Conservation (phyloP, 2,797 vertebrate species). For the Mormyrus proboscirostris region DNA sequence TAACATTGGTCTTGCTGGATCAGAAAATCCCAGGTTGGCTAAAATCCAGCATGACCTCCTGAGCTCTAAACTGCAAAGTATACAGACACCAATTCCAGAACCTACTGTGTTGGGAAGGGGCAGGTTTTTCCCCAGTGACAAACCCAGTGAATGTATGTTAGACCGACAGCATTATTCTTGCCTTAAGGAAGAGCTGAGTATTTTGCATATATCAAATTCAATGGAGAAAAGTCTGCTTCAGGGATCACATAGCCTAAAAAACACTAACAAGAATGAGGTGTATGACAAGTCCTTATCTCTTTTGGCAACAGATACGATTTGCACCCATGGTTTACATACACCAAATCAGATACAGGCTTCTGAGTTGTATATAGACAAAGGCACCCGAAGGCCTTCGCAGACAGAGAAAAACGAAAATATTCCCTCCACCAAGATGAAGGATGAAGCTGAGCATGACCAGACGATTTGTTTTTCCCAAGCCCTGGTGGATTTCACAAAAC, state of each 20-base stretch:
- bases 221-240: constrained; percentile 32
- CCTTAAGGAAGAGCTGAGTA: constrained; percentile 42
- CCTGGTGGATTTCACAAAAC: constrained; percentile 83
- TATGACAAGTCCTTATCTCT: constrained; percentile 47
- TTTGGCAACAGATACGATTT: constrained; percentile 46
- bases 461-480: constrained; percentile 89
- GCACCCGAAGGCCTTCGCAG: constrained; percentile 43
- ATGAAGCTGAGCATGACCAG: constrained; percentile 64
- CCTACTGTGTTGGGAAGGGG: constrained; percentile 42
- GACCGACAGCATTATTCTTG: constrained; percentile 46
- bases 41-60: constrained; percentile 73
- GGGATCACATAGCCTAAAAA: constrained; percentile 33
- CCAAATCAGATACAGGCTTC: constrained; percentile 50
- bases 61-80: constrained; percentile 66
- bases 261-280: constrained; percentile 35
- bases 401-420: constrained; percentile 37
- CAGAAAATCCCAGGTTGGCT: constrained; percentile 68
- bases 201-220: constrained; percentile 36
- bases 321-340: constrained; percentile 30
- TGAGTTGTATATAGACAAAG: constrained; percentile 46
- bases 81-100: constrained; percentile 53
- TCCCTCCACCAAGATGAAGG: constrained; percentile 30
- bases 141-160: constrained; percentile 52
- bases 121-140: constrained; percentile 42
- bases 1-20: constrained; percentile 67